Evolutionary conservation across 2,113 vertebrate genomes (phyloP).

Genomic region (Pogona vitticeps): DNA sequence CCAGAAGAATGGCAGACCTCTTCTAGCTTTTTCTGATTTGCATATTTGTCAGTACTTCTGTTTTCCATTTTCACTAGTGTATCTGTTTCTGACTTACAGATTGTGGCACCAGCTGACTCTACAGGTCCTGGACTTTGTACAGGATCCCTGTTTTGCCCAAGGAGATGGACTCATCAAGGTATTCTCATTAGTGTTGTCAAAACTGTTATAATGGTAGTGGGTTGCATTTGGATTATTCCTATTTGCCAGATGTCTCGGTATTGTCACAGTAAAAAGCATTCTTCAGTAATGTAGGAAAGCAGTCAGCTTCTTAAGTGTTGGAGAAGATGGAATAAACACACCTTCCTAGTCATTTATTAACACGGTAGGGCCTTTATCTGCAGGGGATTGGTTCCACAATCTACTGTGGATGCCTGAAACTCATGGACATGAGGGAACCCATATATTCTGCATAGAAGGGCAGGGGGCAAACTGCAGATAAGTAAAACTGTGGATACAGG

Average conservation of each 20-base stretch:
- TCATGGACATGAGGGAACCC: too few relatives aligned
- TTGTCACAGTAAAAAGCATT: neutral
- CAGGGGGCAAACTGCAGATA: too few relatives aligned
- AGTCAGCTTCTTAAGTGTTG: neutral
- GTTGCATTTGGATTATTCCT: neutral
- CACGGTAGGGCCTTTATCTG: too few relatives aligned
- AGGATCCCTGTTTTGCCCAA: constrained; percentile 91
- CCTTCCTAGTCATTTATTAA: neutral
- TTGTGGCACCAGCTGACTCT: constrained; percentile 98
- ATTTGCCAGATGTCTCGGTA: neutral
- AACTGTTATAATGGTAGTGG: neutral
- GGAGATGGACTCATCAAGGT: constrained; percentile 97
- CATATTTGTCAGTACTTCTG: neutral
- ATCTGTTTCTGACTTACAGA: constrained; percentile 63
- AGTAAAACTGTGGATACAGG: too few relatives aligned
- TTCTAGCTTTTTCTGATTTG: too few relatives aligned
- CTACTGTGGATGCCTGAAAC: too few relatives aligned
- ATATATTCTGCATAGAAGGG: too few relatives aligned
- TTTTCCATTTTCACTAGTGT: neutral
- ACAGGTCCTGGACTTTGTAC: constrained; percentile 90
- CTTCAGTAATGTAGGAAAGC: neutral
- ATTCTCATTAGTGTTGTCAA: neutral
- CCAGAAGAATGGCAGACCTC: too few relatives aligned
- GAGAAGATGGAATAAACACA: neutral
- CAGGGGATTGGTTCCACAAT: too few relatives aligned